Evolutionary conservation across 2,888 invertebrate species (phyloP).

Genomic region (Exephanes ischioxanthus): DNA sequence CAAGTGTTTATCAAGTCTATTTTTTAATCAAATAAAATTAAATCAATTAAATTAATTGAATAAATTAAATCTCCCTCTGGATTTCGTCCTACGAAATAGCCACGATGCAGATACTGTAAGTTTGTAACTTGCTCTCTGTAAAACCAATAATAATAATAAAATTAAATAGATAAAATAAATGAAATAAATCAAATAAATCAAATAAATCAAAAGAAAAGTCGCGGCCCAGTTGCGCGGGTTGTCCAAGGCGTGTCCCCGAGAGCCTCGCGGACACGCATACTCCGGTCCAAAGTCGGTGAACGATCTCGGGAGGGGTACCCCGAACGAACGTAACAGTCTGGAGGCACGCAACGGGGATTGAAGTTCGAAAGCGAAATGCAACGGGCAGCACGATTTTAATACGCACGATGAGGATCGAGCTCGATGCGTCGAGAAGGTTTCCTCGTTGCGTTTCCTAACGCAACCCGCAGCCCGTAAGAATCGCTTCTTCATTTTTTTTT

Average conservation of each 20-base stretch:
- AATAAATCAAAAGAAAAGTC: conserved; percentile 16
- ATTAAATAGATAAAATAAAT: neutral
- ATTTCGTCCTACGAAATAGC: too few relatives aligned
- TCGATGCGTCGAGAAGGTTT: neutral
- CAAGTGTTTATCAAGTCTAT: too few relatives aligned
- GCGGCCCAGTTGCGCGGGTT: conserved; percentile 35
- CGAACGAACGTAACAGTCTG: conserved; percentile 31
- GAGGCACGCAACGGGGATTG: conserved; percentile 12
- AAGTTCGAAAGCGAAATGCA: conserved; percentile 43
- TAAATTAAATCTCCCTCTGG: too few relatives aligned
- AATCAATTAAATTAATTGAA: too few relatives aligned
- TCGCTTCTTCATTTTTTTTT: neutral
- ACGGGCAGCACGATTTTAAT: conserved; percentile 14
- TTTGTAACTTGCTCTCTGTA: too few relatives aligned
- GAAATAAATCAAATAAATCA: neutral
- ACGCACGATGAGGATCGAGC: neutral
- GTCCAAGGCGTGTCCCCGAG: conserved; percentile 38
- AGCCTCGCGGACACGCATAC: neutral
- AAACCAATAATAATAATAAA: neutral
- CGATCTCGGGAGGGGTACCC: conserved; percentile 25
- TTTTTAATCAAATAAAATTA: too few relatives aligned
- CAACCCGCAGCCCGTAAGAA: neutral
- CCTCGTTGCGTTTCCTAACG: neutral
- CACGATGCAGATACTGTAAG: too few relatives aligned
- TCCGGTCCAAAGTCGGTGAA: conserved; percentile 18